Conservation (phyloP, 2,113 vertebrate genomes). For the Hippopotamus amphibius region DNA sequence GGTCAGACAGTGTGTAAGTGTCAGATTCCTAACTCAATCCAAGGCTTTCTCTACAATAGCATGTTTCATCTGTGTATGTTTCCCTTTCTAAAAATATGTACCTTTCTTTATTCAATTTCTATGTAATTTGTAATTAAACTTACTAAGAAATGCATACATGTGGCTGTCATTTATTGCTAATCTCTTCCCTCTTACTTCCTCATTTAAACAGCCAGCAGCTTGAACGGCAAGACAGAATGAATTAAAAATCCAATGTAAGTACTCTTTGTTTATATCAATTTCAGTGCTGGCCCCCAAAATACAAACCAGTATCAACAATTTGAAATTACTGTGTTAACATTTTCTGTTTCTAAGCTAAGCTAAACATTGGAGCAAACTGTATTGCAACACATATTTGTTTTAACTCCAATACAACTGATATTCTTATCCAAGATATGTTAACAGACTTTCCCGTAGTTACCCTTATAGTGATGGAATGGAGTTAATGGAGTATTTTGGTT, state of each 20-base stretch:
- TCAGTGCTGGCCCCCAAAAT: constrained; percentile 84
- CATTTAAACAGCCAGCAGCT: constrained; percentile 73
- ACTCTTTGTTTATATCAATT: constrained; percentile 88
- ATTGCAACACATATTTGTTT: constrained; percentile 85
- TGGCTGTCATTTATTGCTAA: constrained; percentile 53
- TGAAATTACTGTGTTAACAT: constrained; percentile 88
- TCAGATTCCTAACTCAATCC: not conserved
- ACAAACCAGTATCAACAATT: constrained; percentile 86
- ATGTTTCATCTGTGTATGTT: not conserved
- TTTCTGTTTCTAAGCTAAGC: constrained; percentile 86
- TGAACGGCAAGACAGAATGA: constrained; percentile 80
- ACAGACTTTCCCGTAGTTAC: constrained; percentile 66
- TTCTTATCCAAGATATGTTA: constrained; percentile 64
- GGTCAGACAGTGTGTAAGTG: not conserved
- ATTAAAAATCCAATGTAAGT: constrained; percentile 81
- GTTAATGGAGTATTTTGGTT: constrained; percentile 59
- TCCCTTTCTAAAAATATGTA: not conserved
- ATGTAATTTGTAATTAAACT: constrained; percentile 29
- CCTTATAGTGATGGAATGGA: not conserved
- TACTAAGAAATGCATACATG: constrained; percentile 45
- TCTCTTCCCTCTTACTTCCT: constrained; percentile 52
- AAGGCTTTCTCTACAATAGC: not conserved
- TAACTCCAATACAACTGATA: constrained; percentile 73
- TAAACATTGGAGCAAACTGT: constrained; percentile 85
- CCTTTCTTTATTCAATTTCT: constrained; percentile 18